These are phyloP conservation scores for Cremastinae sp. DNA, from an alignment of 2,888 invertebrate genomes.

Conservation along the genomic window DNA sequence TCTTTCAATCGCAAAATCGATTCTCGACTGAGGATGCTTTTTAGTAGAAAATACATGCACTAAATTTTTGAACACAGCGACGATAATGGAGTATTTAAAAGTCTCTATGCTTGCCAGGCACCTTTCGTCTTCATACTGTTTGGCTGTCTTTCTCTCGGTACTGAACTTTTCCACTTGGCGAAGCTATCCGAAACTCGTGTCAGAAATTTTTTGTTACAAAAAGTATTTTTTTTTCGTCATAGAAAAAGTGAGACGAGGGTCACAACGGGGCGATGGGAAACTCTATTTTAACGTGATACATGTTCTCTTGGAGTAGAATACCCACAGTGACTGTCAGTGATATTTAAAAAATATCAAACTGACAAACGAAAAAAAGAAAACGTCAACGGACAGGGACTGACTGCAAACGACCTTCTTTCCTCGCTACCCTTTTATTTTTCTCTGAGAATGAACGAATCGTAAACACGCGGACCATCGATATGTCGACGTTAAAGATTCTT, in stretches of 20 bases:
- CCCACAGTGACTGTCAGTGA: slow-evolving; percentile 63
- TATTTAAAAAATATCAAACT: slow-evolving; percentile 35
- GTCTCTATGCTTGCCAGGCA: slow-evolving; percentile 44
- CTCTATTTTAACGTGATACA: slow-evolving; percentile 55
- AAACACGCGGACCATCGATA: slow-evolving; percentile 53
- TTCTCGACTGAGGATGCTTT: background rate
- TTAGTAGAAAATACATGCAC: slow-evolving; percentile 42
- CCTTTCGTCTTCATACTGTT: slow-evolving; percentile 21
- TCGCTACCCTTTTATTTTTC: background rate
- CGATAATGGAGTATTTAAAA: slow-evolving; percentile 18
- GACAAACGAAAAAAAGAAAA: slow-evolving; percentile 54
- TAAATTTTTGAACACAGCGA: slow-evolving; percentile 28
- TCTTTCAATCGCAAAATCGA: background rate
- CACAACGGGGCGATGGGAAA: slow-evolving; percentile 3
- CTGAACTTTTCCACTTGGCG: background rate
- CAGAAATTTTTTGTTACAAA: slow-evolving; percentile 49
- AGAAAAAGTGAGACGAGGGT: slow-evolving; percentile 52
- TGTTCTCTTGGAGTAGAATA: slow-evolving; percentile 62
- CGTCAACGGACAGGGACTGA: slow-evolving; percentile 55
- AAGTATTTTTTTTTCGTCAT: slow-evolving; percentile 37
- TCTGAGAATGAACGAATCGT: slow-evolving; percentile 40
- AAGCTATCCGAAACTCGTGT: slow-evolving; percentile 8
- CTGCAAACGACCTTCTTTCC: slow-evolving; percentile 20
- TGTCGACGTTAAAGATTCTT: slow-evolving; percentile 59
- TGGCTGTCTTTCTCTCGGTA: slow-evolving; percentile 10